phyloP scores from a whole-genome alignment of 2,113 vertebrate genomes.

The Onychorhynchus coronatus region DNA sequence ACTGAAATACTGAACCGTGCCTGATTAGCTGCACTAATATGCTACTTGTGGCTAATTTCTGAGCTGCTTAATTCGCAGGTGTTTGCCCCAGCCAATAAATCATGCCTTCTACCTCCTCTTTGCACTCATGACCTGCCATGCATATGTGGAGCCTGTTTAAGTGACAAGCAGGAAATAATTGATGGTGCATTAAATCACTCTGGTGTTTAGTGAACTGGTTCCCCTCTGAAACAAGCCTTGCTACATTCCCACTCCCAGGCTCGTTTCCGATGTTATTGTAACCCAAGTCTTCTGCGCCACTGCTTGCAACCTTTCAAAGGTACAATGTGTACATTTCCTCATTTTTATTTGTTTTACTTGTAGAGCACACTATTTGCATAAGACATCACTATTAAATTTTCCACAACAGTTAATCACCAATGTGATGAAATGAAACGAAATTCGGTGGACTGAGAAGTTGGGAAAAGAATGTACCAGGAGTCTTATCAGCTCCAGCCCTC shows the following conservation, averaged over 20 bases:
- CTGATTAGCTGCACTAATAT: conserved; percentile 97
- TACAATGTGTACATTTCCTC: conserved; percentile 74
- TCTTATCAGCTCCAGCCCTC: background rate
- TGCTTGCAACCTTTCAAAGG: conserved; percentile 75
- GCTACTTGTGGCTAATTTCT: conserved; percentile 99
- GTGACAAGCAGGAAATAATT: conserved; percentile 88
- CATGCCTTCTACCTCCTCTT: conserved; percentile 71
- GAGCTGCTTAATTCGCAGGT: conserved; percentile 91
- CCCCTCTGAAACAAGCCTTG: conserved; percentile 67
- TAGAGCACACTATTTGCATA: conserved; percentile 69
- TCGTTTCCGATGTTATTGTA: conserved; percentile 85
- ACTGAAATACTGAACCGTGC: conserved; percentile 88
- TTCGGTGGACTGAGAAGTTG: background rate
- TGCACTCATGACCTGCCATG: conserved; percentile 73
- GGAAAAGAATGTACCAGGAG: background rate
- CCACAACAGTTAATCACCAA: background rate
- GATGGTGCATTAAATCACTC: conserved; percentile 85
- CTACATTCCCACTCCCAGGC: conserved; percentile 75
- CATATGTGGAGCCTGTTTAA: conserved; percentile 90
- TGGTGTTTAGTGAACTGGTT: conserved; percentile 75
- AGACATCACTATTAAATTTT: conserved; percentile 62
- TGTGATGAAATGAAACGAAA: conserved; percentile 12
- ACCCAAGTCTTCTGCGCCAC: conserved; percentile 75
- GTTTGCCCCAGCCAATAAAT: conserved; percentile 89
- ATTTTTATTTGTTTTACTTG: conserved; percentile 75